A percentile compares a stretch with the other conserved stretches of the same genome.
These are phyloP conservation scores for Rhynchopsitta pachyrhyncha DNA, from an alignment of 2,113 vertebrate species.

Conservation along the genomic window DNA sequence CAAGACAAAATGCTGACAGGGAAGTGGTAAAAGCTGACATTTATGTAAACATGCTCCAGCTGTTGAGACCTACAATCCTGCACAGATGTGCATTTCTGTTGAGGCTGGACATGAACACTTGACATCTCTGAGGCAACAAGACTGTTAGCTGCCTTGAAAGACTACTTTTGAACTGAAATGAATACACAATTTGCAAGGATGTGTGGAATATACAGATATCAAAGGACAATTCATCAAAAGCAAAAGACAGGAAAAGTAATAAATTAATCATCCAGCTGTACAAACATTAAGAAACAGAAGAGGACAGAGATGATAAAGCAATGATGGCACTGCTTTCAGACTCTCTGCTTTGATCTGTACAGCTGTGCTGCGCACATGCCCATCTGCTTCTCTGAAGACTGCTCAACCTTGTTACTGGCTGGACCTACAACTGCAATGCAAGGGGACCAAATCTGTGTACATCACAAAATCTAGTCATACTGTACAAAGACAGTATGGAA, in stretches of 20 bases:
- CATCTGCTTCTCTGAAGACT: too few relatives aligned
- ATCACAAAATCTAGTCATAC: neutral
- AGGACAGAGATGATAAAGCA: neutral
- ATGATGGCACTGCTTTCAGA: neutral
- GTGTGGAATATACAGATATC: neutral
- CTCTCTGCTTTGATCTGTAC: neutral
- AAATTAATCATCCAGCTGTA: neutral
- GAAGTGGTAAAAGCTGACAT: neutral
- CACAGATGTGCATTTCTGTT: neutral
- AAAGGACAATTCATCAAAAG: neutral
- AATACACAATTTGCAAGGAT: neutral
- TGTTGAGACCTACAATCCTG: neutral
- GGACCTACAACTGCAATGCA: neutral
- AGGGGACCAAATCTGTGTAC: neutral
- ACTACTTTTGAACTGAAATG: neutral
- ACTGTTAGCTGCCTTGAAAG: neutral
- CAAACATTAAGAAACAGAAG: neutral
- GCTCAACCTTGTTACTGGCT: neutral
- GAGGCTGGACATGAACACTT: neutral
- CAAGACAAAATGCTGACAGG: neutral
- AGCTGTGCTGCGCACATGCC: too few relatives aligned
- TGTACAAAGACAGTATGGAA: neutral
- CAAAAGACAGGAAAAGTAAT: neutral
- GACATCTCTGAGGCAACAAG: neutral
- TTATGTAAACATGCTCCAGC: rapidly evolving